Conservation (phyloP, 2,113 vertebrate genomes). For the Gnathonemus echidnorhynchus region DNA sequence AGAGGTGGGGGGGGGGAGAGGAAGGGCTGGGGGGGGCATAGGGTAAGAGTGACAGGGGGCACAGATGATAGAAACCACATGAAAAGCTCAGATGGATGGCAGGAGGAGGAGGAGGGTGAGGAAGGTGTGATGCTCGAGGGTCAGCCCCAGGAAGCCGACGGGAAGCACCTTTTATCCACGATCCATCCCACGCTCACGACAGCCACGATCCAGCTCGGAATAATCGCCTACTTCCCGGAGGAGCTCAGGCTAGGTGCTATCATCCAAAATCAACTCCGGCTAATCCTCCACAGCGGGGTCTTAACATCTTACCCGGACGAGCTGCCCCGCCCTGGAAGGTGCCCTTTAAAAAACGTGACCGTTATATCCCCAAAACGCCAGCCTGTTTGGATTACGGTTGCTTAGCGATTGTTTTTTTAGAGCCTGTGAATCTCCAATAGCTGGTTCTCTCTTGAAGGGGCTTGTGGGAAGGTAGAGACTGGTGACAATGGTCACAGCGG, state of each 20-base stretch:
- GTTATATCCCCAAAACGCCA: neutral
- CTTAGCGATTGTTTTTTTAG: neutral
- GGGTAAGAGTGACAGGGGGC: neutral
- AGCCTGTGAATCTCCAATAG: neutral
- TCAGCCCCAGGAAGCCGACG: neutral
- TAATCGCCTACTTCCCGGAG: neutral
- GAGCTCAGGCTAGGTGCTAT: neutral
- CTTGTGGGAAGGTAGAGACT: neutral
- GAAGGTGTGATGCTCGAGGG: neutral
- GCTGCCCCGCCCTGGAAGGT: neutral
- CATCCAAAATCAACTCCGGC: neutral
- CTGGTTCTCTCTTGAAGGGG: neutral
- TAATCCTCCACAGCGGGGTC: neutral
- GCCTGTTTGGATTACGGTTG: neutral
- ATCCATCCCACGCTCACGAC: neutral
- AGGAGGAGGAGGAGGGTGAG: neutral
- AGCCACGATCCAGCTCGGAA: neutral
- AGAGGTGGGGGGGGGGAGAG: conserved; percentile 3
- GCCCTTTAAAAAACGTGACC: neutral
- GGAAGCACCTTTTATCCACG: neutral
- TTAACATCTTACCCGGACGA: neutral
- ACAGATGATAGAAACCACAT: neutral
- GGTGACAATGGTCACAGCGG: neutral
- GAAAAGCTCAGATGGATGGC: neutral
- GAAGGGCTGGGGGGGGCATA: neutral